Evolutionary conservation across 2,888 invertebrate genomes (phyloP), one percentile per base, ranked within the genome.

Genomic region (Sinopyrophorus schimmeli): DNA sequence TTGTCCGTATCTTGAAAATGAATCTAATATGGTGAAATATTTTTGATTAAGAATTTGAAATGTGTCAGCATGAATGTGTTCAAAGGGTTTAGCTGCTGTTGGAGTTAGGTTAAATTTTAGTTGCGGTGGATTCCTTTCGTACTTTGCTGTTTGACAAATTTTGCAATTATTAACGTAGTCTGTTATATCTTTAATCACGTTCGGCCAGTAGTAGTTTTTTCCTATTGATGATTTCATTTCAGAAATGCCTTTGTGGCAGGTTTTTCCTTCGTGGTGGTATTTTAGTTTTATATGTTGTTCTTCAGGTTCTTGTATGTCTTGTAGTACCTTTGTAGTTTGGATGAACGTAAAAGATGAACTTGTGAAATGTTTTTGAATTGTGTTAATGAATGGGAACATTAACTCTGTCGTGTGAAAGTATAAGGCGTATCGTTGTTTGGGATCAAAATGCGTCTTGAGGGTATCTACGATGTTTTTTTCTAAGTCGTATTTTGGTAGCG

Each of bases 21-120:
- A 14, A 28, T 53, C 52, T 16, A 53, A 12, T 6, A 54, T 48
- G n/a, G 52, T 54, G 5, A 54, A 28, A 15, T 43, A 48, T 10
- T 12, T n/a, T 2, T 26, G 11, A 31, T 54, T 52, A n/a, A 17
- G 10, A 14, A 52, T 47, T 23, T 34, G 30, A 6, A 53, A 43
- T 4, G 18, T 27, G 28, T 54, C 47, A n/a, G 20, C 10, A 32
- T 54, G 47, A 23, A 52, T 32, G 17, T 37, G 28, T 40, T 54
- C 41, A 12, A 54, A 53, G 10, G 53, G 54, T 48, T 30, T 32
- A 14, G 21, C 15, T 17, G 34, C 10, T 10, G 48, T 53, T 23
- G 42, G 44, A 9, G 48, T 54, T 1, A 54, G 9, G 5, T 32
- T 40, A 35, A 53, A 53, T 26, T 53, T 43, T 10, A 48, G 10